Evolutionary conservation across 1,140 invertebrate species (phyloP).

Genomic region (Bicyclus anynana): DNA sequence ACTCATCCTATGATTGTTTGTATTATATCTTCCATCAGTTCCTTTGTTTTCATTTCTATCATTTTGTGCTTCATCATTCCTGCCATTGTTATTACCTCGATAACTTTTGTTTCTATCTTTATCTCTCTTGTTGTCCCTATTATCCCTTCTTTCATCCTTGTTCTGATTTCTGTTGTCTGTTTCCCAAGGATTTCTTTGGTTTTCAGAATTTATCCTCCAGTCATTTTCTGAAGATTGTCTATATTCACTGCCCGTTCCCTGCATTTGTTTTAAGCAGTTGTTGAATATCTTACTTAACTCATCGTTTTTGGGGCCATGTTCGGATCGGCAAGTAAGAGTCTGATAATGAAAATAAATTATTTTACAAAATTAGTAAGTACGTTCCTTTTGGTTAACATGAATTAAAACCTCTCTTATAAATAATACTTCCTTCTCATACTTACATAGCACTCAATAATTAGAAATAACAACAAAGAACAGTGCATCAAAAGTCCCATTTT

Average conservation of each 20-base stretch:
- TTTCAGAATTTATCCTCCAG: constrained; percentile 31
- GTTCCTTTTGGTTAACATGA: background rate
- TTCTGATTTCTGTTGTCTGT: constrained; percentile 34
- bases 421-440: constrained; percentile 22
- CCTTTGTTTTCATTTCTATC: constrained; percentile 8
- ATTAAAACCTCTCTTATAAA: too few relatives aligned
- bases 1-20: constrained; percentile 9
- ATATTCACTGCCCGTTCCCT: constrained; percentile 34
- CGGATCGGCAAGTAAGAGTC: constrained; percentile 70
- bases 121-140: constrained; percentile 21
- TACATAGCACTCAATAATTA: constrained; percentile 34
- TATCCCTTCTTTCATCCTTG: constrained; percentile 30
- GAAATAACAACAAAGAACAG: constrained; percentile 24
- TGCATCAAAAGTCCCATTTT: constrained; percentile 10
- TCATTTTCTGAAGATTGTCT: constrained; percentile 33
- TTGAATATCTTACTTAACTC: constrained; percentile 62
- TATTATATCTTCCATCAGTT: constrained; percentile 11
- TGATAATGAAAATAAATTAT: constrained; percentile 18
- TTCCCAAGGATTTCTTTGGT: constrained; percentile 34
- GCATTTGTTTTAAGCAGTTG: constrained; percentile 49
- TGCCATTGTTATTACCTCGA: constrained; percentile 12
- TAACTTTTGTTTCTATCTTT: constrained; percentile 31
- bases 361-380: background rate
- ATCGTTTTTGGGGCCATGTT: constrained; percentile 66
- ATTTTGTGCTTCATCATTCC: constrained; percentile 6